Conservation (phyloP, 2,797 vertebrate species). For the Sternarchorhynchus goeldii region DNA sequence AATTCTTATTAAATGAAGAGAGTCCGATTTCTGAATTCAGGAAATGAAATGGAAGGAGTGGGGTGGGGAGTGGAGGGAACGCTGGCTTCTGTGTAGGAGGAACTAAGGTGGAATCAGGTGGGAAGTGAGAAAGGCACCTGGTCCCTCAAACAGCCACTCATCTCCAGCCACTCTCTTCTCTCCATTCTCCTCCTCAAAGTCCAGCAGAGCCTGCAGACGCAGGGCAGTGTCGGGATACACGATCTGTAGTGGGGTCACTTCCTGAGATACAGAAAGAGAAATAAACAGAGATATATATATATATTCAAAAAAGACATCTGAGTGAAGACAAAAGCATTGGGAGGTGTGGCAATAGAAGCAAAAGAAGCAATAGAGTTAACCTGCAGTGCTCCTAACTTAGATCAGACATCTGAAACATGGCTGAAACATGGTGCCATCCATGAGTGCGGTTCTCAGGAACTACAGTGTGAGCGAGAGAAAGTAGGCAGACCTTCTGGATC, state of each 20-base stretch:
- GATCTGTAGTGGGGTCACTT: constrained; percentile 82
- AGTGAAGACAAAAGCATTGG: background rate
- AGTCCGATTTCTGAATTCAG: no score
- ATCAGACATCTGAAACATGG: no score
- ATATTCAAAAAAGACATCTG: background rate
- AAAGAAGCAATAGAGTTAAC: no score
- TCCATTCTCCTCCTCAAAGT: constrained; percentile 75
- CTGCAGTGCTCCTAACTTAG: no score
- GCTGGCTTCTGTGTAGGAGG: background rate
- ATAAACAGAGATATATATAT: background rate
- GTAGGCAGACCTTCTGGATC: constrained; percentile 77
- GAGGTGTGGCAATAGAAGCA: no score
- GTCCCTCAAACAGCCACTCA: constrained; percentile 92
- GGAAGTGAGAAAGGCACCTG: constrained; percentile 69
- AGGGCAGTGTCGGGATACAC: constrained; percentile 87
- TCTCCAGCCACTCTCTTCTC: constrained; percentile 84
- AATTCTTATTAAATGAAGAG: background rate
- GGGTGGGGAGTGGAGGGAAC: background rate
- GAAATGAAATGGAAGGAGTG: no score
- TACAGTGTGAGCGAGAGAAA: background rate
- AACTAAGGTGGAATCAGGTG: background rate
- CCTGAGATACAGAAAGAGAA: constrained; percentile 62
- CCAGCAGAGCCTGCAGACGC: constrained; percentile 85
- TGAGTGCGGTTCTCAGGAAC: background rate
- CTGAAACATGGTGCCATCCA: no score